Base-by-base conservation (phyloP, 92 coral and sea anemone species). In the Ricordea florida region DNA sequence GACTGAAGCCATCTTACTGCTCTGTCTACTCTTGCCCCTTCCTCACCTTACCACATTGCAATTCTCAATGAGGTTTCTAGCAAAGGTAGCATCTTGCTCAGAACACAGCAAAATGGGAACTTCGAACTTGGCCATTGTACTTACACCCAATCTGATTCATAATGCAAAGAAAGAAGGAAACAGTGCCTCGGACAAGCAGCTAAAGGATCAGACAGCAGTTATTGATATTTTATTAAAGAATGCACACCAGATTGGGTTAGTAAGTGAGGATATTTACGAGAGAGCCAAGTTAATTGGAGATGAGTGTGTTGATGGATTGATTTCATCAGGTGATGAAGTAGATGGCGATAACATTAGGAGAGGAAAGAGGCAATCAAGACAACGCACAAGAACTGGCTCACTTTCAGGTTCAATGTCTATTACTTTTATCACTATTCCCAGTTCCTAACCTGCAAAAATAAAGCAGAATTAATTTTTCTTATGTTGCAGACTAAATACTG, bases 241-340 rank as follows among this genome's bases (percentile, higher is more conserved):
- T 83, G 92, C 98, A 43, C 58, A 76, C n/a, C 79, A 81, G 37
- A 89, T 94, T 85, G 97, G 98, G 17, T 36, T 89, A 51, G 96
- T 94, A 0, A 86, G 92, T 42, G 96, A 92, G 13, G 96, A 80
- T 47, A 77, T 94, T 50, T 83, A 81, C 58, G 89, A 90, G 22
- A 84, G 83, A 44, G 98, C 98, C 8, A 92, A 89, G 68, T 37
- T 76, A 80, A 74, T 93, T 68, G 92, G 87, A 14, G 94, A 89
- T 61, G 93, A 83, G 8, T 63, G 58, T 4, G 85, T 71, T 21
- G 93, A 83, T 64, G 92, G 84, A 6, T 22, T 94, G 81, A 88
- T 88, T 5, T 94, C 98, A 63, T 94, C 98, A 20, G 93, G 98
- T 11, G 98, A 94, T 89, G 98, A 94, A 58, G 73, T 94, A 5